These are phyloP conservation scores for Phymastichus coffea DNA, from an alignment of 1,140 invertebrate species.

Conservation along the genomic window DNA sequence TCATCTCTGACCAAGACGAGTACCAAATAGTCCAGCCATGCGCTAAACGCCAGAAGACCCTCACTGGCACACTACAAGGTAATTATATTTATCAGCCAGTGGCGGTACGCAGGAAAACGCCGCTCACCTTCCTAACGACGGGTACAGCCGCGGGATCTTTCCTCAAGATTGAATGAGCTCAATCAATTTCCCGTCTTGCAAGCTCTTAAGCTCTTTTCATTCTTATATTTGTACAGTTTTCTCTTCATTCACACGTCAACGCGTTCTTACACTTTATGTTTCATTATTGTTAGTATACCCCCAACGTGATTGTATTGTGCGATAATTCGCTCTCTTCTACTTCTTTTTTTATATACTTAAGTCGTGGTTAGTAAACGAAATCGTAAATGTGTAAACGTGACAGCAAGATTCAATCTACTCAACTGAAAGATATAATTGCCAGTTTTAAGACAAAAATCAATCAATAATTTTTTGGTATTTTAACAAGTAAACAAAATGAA, in stretches of 20 bases:
- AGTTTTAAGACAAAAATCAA: no score
- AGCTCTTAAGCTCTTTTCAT: constrained; percentile 4
- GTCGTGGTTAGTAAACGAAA: no score
- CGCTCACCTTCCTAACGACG: constrained; percentile 43
- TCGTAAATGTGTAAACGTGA: no score
- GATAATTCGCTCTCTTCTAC: no score
- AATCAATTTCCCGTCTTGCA: background rate
- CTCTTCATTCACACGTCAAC: no score
- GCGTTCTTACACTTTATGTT: no score
- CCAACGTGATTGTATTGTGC: no score
- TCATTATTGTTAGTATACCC: no score
- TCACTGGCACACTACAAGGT: constrained; percentile 46
- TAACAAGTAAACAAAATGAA: constrained; percentile 1
- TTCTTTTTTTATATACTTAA: no score
- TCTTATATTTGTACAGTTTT: constrained; percentile 10
- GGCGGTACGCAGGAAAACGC: constrained; percentile 47
- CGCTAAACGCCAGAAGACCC: constrained; percentile 48
- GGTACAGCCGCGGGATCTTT: constrained; percentile 39
- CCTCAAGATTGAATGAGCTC: constrained; percentile 47
- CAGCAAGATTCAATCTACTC: no score
- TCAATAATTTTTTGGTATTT: background rate
- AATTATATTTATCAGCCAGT: constrained; percentile 56
- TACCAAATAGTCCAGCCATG: constrained; percentile 43
- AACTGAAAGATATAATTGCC: no score
- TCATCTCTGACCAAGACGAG: constrained; percentile 45